Evolutionary conservation across 2,113 vertebrate species (phyloP).

Genomic region (Rafetus swinhoei): DNA sequence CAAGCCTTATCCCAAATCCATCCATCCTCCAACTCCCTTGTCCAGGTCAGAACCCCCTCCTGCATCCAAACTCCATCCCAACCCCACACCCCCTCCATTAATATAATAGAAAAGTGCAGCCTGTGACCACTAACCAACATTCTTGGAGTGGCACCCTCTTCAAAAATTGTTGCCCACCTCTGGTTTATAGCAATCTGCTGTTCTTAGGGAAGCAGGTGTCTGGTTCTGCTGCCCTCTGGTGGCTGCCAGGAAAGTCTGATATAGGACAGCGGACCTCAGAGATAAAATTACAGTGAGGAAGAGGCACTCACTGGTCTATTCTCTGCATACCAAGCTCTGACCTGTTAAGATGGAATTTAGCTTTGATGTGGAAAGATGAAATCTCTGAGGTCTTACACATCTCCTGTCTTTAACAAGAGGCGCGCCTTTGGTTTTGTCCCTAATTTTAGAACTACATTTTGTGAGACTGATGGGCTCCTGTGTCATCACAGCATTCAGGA

Average conservation of each 20-base stretch:
- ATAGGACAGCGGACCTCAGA: neutral
- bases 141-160: no score
- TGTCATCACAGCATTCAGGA: neutral
- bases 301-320: neutral
- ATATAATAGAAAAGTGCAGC: no score
- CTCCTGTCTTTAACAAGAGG: neutral
- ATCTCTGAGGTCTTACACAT: neutral
- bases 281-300: neutral
- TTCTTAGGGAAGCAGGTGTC: neutral
- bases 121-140: no score
- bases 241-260: neutral
- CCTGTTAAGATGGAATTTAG: neutral
- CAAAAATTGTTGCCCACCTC: no score
- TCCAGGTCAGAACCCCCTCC: no score
- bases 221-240: neutral
- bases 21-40: no score
- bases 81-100: no score
- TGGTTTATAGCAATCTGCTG: neutral
- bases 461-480: neutral
- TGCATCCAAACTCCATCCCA: no score
- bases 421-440: neutral
- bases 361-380: neutral
- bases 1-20: no score
- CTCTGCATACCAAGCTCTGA: neutral
- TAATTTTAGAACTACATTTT: neutral